Base-by-base conservation (phyloP, 2,113 vertebrate species). In the Antechinus flavipes region DNA sequence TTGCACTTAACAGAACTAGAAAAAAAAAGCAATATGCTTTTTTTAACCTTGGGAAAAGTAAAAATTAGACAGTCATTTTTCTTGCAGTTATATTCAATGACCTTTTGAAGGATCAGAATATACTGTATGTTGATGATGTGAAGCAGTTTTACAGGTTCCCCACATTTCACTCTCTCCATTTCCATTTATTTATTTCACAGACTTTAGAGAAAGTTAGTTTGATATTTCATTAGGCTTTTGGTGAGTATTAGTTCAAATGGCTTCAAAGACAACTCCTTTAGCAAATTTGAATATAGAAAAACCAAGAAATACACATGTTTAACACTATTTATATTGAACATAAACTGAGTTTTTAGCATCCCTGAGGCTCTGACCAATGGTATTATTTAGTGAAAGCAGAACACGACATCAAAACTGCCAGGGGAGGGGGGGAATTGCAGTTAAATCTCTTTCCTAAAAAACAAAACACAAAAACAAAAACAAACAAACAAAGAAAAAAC, bases 271-370 rank as follows among this genome's bases (percentile, higher is more conserved):
- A 49, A 90, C 96, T 47, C 0, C 50, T 2, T 24, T 55, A 68
- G 50, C 92, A 1, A 53, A 92, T 97, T 68, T 95, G 76, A 96
- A 93, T 76, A 52, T 61, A 93, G 84, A 96, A 25, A 9, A 0
- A 95, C 11, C 92, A 50, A 93, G 19, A 89, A 92, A 30, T 93
- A n/a, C 16, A 76, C 30, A 0, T 93, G 93, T n/a, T 30, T 26
- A 61, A 26, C 4, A 89, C 30, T 54, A 5, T 95, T 93, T 93
- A 19, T 54, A 91, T 61, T 93, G 95, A 94, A 93, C 68, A 53
- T 10, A 93, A 24, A 8, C 27, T 61, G 9, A 96, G 93, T 91
- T 2, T 10, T 12, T 49, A 5, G 89, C 56, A 56, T 95, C 25
- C 49, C 68, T n/a, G 68, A 84, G 22, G 30, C 19, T 84, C 30